Evolutionary conservation across 2,888 invertebrate species (phyloP), one percentile per base, ranked within the genome.

Genomic region (Pandemis cinnamomeana): DNA sequence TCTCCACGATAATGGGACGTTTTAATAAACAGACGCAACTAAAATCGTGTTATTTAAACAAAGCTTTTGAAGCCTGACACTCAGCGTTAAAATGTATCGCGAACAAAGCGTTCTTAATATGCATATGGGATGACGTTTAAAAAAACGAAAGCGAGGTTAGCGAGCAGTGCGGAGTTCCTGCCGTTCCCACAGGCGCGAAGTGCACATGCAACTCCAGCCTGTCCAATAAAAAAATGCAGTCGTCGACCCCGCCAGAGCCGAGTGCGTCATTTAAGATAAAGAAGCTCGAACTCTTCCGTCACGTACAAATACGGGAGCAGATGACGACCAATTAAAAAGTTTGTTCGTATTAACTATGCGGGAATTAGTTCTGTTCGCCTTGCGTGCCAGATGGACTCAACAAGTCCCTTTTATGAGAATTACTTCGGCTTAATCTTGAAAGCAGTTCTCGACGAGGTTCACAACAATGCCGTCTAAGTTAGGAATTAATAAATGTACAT

Each of bases 251-350:
- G 84, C 86, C 27, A 27, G 58, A 11, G 67, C 62, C 64, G 55
- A 71, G 87, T 92, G 92, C 93, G 92, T 93, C 93, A 92, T 81
- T 77, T 79, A 80, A 83, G 89, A 91, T 91, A 91, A 89, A 86
- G 88, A 85, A 79, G 83, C 85, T 82, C 77, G 77, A 80, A 82
- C 86, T 89, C 83, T 81, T 77, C 79, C 79, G 78, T 80, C 83
- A 84, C 83, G 83, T 83, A 83, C 80, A 75, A 80, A 79, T 78
- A 83, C 82, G 80, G 90, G 88, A 88, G 89, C 92, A 92, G 92
- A 92, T 93, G 93, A 91, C 87, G 89, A 87, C 83, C 92, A 92
- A 93, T 94, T 92, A 93, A 91, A 92, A 91, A 93, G 92, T 92
- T 93, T 89, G 87, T 88, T 80, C 87, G 86, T 83, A 90, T 92